Conservation (phyloP, 2,888 invertebrate genomes). For the Kryphioiulus occultus region DNA sequence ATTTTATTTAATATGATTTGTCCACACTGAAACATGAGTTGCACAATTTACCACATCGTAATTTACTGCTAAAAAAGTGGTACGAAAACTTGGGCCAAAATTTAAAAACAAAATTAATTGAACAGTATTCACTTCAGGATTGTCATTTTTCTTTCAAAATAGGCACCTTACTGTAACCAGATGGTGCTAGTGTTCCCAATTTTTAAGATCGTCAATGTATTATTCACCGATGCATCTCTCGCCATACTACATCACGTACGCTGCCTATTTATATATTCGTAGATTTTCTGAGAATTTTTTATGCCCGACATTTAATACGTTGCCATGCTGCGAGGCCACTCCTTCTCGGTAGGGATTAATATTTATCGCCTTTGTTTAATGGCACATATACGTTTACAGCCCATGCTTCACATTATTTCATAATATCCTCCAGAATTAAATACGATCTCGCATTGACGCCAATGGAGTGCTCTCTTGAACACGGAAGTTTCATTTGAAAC, state of each 20-base stretch:
- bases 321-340: background rate
- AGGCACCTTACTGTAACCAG: background rate
- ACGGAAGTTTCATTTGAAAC: slow-evolving; percentile 10
- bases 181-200: background rate
- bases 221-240: background rate
- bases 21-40: background rate
- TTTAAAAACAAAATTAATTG: background rate
- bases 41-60: background rate
- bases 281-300: background rate
- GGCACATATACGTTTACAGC: background rate
- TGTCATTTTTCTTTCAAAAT: background rate
- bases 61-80: background rate
- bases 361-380: background rate
- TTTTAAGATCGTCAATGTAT: background rate
- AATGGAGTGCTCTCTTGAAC: background rate
- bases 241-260: too few relatives aligned
- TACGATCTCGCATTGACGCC: background rate
- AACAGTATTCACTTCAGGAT: background rate
- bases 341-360: background rate
- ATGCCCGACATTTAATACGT: background rate
- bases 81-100: background rate
- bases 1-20: background rate
- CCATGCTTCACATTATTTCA: background rate
- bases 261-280: background rate
- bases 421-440: background rate